Evolutionary conservation across 2,888 invertebrate genomes (phyloP), one percentile per base, ranked within the genome.

Genomic region (Andrena praecox): DNA sequence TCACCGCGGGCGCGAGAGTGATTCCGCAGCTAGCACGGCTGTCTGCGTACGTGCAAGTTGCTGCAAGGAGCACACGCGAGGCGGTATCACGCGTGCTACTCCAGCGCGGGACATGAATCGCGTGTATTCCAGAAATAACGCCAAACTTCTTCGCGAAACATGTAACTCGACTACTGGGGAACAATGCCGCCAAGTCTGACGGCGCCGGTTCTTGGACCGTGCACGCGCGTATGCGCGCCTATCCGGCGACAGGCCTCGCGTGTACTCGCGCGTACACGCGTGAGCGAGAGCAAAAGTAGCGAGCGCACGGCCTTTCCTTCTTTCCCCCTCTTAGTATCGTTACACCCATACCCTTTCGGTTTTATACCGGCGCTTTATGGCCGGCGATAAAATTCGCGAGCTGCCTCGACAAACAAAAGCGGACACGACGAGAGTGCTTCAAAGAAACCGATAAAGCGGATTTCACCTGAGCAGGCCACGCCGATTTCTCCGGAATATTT

Each of bases 61-160:
- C 24, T 2, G 5, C 48, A 35, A 24, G 1, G 56, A 56, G 52
- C 66, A 70, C 69, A 70, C 70, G 56, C 48, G 70, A 52, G n/a
- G 12, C 64, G 64, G 33, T 79, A 70, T 75, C 78, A 50, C 66
- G 69, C 69, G 77, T 63, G 60, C 35, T 63, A 56, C 69, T 31
- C 59, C 35, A 27, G 48, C 67, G 20, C 35, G 63, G 63, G 54
- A 70, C 68, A 31, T 24, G 52, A 77, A 87, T 87, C 84, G 84
- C 84, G 76, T 87, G 76, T 84, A 84, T 66, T 79, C 80, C 71
- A 84, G 86, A 87, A 88, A 86, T 87, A 87, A 86, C 69, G 77
- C 66, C 59, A 82, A 77, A 84, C 84, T 85, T 84, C 86, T 87
- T 87, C 71, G 72, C 81, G 66, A 60, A 60, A 77, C 81, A 86